Conservation (phyloP, 2,113 vertebrate species). For the Pterocles orientalis region DNA sequence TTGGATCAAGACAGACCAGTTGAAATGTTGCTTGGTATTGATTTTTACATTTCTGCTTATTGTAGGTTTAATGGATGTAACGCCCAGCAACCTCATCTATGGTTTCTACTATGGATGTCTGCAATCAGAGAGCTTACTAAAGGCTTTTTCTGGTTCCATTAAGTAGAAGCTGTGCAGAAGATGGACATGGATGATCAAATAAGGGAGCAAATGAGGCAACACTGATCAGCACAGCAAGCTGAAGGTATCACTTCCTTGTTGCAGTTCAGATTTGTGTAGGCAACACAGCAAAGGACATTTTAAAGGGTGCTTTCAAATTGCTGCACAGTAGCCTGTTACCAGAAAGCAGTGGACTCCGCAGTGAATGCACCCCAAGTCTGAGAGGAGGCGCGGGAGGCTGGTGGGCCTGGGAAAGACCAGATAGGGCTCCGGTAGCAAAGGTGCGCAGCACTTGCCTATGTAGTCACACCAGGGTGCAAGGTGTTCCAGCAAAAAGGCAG, state of each 20-base stretch:
- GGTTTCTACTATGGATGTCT: neutral
- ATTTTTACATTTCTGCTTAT: neutral
- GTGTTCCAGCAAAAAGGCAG: neutral
- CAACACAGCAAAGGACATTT: neutral
- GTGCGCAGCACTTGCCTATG: neutral
- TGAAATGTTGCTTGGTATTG: neutral
- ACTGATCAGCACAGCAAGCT: neutral
- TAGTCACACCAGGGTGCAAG: neutral
- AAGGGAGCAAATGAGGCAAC: neutral
- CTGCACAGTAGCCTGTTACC: neutral
- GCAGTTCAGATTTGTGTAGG: neutral
- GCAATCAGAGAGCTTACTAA: neutral
- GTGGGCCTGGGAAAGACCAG: neutral
- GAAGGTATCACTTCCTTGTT: neutral
- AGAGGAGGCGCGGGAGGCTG: rapidly evolving
- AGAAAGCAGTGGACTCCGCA: neutral
- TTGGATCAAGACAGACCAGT: neutral
- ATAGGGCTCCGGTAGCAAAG: neutral
- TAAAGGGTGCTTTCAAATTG: neutral
- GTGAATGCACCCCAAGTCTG: neutral
- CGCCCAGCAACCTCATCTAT: neutral
- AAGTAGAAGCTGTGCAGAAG: neutral
- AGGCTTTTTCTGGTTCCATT: neutral
- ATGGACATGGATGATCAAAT: neutral
- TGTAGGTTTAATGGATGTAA: neutral